Evolutionary conservation across 2,888 invertebrate species (phyloP), one percentile per base, ranked within the genome.

Genomic region (Dasysyrphus tricinctus): DNA sequence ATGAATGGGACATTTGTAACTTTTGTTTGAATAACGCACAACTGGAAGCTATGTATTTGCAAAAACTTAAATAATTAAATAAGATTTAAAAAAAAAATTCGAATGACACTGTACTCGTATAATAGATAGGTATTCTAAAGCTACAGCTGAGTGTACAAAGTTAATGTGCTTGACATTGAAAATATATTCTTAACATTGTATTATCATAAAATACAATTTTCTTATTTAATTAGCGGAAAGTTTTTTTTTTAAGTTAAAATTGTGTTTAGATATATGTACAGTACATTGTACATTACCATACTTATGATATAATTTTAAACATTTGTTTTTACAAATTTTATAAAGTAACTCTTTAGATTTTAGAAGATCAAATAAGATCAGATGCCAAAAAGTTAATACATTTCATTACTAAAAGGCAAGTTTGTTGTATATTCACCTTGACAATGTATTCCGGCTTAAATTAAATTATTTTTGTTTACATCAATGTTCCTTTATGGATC

Each of bases 361-460:
- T 4, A 32, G 32, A 6, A 32, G 32, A 6, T 32, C 29, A 24
- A 19, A 63, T 42, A 6, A 32, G 29, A 39, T 63, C 54, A 63
- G 37, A 54, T 75, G 76, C 81, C 76, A 76, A 76, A 16, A 49
- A 57, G 29, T 57, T 81, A 63, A 76, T 57, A 72, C 56, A 81
- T 57, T 49, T 72, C 70, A 65, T 76, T 72, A 65, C 34, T 24
- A 14, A 44, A 14, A 49, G 49, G 49, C 37, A 54, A 67, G 42
- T 32, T 67, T 69, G 19, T n/a, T n/a, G n/a, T n/a, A n/a, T 32
- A 42, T 56, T 14, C 65, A 49, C 3, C 61, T 16, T 39, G n/a
- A 32, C 32, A 32, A 32, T 7, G 6, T 32, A 49, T 67, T 70
- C 32, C 24, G 42, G 42, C 32, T 6, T 19, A 4, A 14, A 57